Evolutionary conservation across 2,888 invertebrate genomes (phyloP), one percentile per base, ranked within the genome.

Genomic region (Brenthis ino): DNA sequence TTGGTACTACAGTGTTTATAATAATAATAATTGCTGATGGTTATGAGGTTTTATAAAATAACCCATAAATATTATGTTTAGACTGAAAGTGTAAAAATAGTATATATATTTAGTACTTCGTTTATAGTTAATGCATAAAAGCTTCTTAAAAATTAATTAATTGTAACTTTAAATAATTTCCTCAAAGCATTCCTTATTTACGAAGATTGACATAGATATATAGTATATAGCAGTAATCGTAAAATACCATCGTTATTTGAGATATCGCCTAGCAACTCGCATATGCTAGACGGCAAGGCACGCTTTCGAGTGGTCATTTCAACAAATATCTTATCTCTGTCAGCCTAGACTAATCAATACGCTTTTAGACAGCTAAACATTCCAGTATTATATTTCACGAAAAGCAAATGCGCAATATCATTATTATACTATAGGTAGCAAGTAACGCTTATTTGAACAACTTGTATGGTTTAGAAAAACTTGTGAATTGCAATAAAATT

Each of bases 281-380:
- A 74, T 72, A 68, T 75, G 53, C 77, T 71, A 79, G 80, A 77
- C 77, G 74, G 74, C 74, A 71, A 71, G 76, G 73, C 76, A 76
- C 73, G 71, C 69, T 64, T 71, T 70, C 61, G 66, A 67, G 71
- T 68, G 64, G 71, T 70, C 69, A 70, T 75, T 77, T 76, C 75
- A 65, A 75, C 81, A 79, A 81, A 82, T 80, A 85, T 79, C 80
- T 79, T 53, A 77, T 79, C 69, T 76, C 77, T 81, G 37, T 78
- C 80, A 82, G 82, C 80, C 82, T 77, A 81, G 74, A 79, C 80
- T 80, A 85, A 89, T 89, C 87, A 82, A 89, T 88, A 88, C 71
- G 79, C 83, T 85, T 82, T 86, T 79, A 84, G 81, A 43, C 71
- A 74, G 73, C 48, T 69, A 68, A 75, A 76, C 70, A 71, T 72